Conservation (phyloP, 2,888 invertebrate genomes). For the Athrips mouffetella region DNA sequence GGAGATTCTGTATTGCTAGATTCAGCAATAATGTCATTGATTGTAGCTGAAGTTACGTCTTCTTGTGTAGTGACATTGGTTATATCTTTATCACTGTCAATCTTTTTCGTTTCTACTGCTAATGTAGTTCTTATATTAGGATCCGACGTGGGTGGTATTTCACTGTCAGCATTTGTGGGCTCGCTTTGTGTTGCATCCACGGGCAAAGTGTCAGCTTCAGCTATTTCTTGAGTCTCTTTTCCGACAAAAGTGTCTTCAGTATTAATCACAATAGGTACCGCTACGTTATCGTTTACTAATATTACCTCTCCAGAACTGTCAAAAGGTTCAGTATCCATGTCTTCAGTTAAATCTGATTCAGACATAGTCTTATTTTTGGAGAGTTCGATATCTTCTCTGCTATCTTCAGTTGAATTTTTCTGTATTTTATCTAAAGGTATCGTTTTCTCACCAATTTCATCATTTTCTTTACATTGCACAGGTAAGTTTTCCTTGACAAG, state of each 20-base stretch:
- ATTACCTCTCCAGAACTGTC: constrained; percentile 38
- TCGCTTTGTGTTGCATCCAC: no score
- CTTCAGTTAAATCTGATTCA: constrained; percentile 44
- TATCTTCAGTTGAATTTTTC: constrained; percentile 30
- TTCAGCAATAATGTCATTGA: constrained; percentile 15
- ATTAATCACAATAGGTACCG: constrained; percentile 28
- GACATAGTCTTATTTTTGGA: constrained; percentile 50
- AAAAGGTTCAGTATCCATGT: constrained; percentile 57
- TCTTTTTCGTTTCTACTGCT: background rate
- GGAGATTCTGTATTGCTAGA: constrained; percentile 55
- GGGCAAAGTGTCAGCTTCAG: constrained; percentile 60
- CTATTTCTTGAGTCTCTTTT: constrained; percentile 48
- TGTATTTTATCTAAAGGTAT: no score
- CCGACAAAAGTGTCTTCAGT: constrained; percentile 35
- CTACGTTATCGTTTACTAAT: constrained; percentile 36
- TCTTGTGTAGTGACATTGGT: background rate
- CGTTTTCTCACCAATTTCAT: no score
- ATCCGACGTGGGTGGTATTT: constrained; percentile 10
- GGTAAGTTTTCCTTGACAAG: no score
- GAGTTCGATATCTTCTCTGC: constrained; percentile 52
- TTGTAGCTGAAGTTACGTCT: constrained; percentile 1
- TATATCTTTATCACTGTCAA: constrained; percentile 8
- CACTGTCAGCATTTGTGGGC: constrained; percentile 25
- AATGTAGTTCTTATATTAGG: background rate
- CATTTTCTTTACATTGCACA: no score